phyloP scores from a whole-genome alignment of 2,113 vertebrate species.

The Pseudorhombus dupliciocellatus region DNA sequence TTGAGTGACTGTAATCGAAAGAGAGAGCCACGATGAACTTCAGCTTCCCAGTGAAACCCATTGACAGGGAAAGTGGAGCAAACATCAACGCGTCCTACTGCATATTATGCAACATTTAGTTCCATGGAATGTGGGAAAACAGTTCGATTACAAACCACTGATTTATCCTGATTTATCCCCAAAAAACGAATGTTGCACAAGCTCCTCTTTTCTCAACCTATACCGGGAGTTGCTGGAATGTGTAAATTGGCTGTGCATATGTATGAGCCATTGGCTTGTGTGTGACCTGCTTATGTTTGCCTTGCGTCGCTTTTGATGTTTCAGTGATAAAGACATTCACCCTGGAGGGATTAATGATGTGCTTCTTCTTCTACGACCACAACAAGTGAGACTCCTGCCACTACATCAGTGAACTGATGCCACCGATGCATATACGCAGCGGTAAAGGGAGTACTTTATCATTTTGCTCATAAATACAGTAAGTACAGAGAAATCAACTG shows the following conservation, averaged over 20 bases:
- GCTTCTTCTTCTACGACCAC: slow-evolving; percentile 5
- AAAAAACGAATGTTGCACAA: slow-evolving; percentile 7
- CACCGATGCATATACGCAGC: slow-evolving; percentile 7
- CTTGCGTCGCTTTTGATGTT: slow-evolving; percentile 50
- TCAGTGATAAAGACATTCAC: slow-evolving; percentile 24
- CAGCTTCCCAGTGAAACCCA: background rate
- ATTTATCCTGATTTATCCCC: slow-evolving; percentile 12
- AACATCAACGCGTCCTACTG: slow-evolving; percentile 4
- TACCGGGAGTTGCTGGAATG: slow-evolving; percentile 19
- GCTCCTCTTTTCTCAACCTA: background rate
- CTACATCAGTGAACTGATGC: background rate
- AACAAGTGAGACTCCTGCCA: background rate
- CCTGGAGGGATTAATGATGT: slow-evolving; percentile 27
- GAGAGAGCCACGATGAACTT: slow-evolving; percentile 21
- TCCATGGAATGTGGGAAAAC: background rate
- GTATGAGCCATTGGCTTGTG: slow-evolving; percentile 41
- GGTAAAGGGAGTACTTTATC: background rate
- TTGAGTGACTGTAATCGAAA: slow-evolving; percentile 7
- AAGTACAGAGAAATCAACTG: too few relatives aligned
- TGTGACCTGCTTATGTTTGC: slow-evolving; percentile 51
- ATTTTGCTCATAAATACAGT: too few relatives aligned
- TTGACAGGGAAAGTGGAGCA: background rate
- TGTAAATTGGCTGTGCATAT: slow-evolving; percentile 37
- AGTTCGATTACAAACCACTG: slow-evolving; percentile 6
- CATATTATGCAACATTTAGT: background rate